These are phyloP conservation scores for Zeugodacus cucurbitae DNA, from an alignment of 1,140 invertebrate species.

Conservation along the genomic window DNA sequence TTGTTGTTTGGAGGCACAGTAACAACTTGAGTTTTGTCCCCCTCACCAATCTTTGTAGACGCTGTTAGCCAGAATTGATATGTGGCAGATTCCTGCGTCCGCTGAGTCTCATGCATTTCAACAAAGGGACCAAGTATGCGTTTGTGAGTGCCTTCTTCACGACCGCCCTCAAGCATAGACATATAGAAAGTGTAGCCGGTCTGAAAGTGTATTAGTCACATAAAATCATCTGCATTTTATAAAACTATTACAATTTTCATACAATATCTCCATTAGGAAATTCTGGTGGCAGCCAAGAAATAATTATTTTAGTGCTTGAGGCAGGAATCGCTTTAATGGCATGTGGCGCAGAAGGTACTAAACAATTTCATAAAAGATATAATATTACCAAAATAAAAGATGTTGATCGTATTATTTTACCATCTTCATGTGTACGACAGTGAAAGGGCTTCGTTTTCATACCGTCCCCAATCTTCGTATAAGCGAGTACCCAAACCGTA, in stretches of 20 bases:
- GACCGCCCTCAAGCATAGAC: slow-evolving; percentile 79
- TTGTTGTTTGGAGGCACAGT: slow-evolving; percentile 81
- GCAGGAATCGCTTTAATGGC: slow-evolving; percentile 89
- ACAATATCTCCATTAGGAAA: slow-evolving; percentile 81
- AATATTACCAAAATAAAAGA: not conserved
- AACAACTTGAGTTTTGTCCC: slow-evolving; percentile 79
- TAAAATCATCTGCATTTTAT: slow-evolving; percentile 24
- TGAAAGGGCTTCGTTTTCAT: slow-evolving; percentile 83
- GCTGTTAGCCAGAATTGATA: slow-evolving; percentile 87
- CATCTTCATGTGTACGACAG: slow-evolving; percentile 91
- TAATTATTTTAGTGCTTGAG: slow-evolving; percentile 83
- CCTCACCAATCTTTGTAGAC: slow-evolving; percentile 83
- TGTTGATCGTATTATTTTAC: slow-evolving; percentile 68
- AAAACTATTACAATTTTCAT: slow-evolving; percentile 35
- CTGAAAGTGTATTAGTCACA: slow-evolving; percentile 46
- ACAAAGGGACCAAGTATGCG: slow-evolving; percentile 73
- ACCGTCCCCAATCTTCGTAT: slow-evolving; percentile 89
- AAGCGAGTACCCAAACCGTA: slow-evolving; percentile 88
- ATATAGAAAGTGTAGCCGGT: slow-evolving; percentile 83
- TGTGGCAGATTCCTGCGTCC: slow-evolving; percentile 76
- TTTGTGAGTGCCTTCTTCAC: slow-evolving; percentile 79
- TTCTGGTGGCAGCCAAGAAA: slow-evolving; percentile 86
- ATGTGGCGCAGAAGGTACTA: slow-evolving; percentile 86
- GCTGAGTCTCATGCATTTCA: slow-evolving; percentile 77
- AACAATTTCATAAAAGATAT: slow-evolving; percentile 10